These are phyloP conservation scores for Brachyptera risi DNA, from an alignment of 2,888 invertebrate species.

Conservation along the genomic window DNA sequence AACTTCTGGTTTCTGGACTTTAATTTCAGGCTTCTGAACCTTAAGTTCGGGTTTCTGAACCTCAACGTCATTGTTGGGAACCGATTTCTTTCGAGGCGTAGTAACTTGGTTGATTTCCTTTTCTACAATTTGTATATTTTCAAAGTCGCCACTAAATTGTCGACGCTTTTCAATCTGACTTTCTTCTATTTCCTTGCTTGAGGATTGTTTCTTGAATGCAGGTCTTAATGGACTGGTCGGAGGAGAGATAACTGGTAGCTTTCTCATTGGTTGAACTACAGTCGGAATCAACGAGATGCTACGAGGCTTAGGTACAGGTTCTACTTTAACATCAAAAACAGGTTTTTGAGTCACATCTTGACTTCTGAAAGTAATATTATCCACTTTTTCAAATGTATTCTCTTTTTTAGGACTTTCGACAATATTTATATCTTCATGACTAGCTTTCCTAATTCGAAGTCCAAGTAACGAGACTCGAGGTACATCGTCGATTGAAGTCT, in stretches of 20 bases:
- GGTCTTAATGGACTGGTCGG: slow-evolving; percentile 38
- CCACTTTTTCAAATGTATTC: slow-evolving; percentile 10
- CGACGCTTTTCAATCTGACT: too few relatives aligned
- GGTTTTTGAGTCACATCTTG: neutral
- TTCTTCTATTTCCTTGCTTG: slow-evolving; percentile 52
- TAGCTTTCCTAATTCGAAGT: slow-evolving; percentile 13
- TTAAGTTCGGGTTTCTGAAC: too few relatives aligned
- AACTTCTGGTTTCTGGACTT: too few relatives aligned
- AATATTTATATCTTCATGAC: neutral
- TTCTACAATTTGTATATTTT: slow-evolving; percentile 25
- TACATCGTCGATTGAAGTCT: neutral
- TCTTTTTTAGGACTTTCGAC: neutral
- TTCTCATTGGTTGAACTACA: neutral
- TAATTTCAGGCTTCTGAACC: too few relatives aligned
- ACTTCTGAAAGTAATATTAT: neutral
- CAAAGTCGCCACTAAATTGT: slow-evolving; percentile 20
- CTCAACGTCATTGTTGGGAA: too few relatives aligned
- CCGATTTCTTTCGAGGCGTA: too few relatives aligned
- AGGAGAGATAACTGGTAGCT: neutral
- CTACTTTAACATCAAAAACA: neutral
- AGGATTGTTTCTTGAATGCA: slow-evolving; percentile 53
- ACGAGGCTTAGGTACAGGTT: neutral
- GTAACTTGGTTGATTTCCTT: too few relatives aligned
- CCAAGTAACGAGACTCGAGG: slow-evolving; percentile 20
- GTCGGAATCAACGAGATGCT: neutral